Evolutionary conservation across 2,888 invertebrate genomes (phyloP), one percentile per base, ranked within the genome.

Genomic region (Schrankia costaestrigalis): DNA sequence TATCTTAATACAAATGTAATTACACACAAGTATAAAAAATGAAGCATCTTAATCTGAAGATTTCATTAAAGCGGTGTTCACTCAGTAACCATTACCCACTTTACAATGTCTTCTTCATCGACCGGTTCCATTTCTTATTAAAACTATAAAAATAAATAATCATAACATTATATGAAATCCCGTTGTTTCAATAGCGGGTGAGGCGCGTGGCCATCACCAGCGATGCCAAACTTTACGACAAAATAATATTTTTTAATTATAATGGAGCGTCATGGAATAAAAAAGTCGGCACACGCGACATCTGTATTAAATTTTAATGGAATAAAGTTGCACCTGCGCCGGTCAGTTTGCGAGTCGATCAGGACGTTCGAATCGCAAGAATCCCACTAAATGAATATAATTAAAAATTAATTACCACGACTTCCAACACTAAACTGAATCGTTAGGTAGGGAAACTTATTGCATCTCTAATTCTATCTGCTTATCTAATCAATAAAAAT

Each of bases 261-360:
- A 83, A 79, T 79, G 81, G 72, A 76, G 78, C 76, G 74, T 78
- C 68, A 71, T 63, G 61, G 66, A 67, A 75, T 76, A 81, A 83
- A 80, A 81, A n/a, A 83, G 72, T 71, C 77, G 69, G 70, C 74
- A 74, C 83, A 83, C 81, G 79, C 83, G 86, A 86, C 83, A 81
- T 78, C 82, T 86, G 83, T 83, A 83, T 86, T 82, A 83, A 85
- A 81, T 73, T 82, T 84, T 80, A 85, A 86, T 85, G 80, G 75
- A 79, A 78, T 67, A 75, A 70, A 49, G 61, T 64, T 77, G 85
- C 86, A 86, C 83, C 85, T 86, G 86, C 86, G 37, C 14, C n/a
- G 9, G 52, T 57, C 61, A 60, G 71, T 69, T 71, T 63, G 64
- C 59, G 63, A 67, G 69, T 71, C 70, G 71, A 74, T 73, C 76